phyloP scores from a whole-genome alignment of 2,797 vertebrate species.

The Gymnocypris eckloni region DNA sequence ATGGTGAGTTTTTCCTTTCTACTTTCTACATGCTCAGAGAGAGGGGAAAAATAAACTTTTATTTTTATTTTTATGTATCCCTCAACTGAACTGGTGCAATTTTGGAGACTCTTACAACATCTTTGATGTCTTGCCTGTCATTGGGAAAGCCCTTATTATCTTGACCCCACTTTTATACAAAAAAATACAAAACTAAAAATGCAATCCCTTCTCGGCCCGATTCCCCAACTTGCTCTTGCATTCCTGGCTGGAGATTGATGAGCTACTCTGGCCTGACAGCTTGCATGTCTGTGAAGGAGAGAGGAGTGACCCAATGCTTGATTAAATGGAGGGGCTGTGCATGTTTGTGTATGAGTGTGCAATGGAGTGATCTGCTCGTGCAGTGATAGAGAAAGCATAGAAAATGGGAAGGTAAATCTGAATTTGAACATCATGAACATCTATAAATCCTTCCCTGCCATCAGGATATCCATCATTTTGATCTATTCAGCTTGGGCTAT shows the following conservation, averaged over 20 bases:
- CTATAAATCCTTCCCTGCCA: constrained; percentile 64
- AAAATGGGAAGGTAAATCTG: constrained; percentile 74
- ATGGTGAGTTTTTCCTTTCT: neutral
- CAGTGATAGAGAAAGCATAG: constrained; percentile 62
- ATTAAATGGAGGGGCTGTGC: constrained; percentile 65
- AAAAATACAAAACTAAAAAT: constrained; percentile 64
- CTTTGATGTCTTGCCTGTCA: constrained; percentile 66
- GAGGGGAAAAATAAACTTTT: neutral
- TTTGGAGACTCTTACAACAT: neutral
- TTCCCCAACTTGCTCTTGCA: constrained; percentile 65
- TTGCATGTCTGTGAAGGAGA: constrained; percentile 68
- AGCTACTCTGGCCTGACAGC: constrained; percentile 70
- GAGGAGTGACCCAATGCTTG: constrained; percentile 61
- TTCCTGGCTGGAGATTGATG: constrained; percentile 68
- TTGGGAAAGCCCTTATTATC: constrained; percentile 73
- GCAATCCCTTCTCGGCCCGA: constrained; percentile 27
- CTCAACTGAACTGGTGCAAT: neutral
- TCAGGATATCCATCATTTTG: constrained; percentile 77
- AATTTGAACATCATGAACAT: constrained; percentile 69
- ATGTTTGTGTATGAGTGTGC: constrained; percentile 58
- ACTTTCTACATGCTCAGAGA: neutral
- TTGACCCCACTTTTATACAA: constrained; percentile 75
- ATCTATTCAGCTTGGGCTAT: constrained; percentile 74
- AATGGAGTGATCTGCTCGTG: constrained; percentile 42
- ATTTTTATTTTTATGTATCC: neutral